These are phyloP conservation scores for Staurois parvus DNA, from an alignment of 2,797 vertebrate genomes.

Conservation along the genomic window DNA sequence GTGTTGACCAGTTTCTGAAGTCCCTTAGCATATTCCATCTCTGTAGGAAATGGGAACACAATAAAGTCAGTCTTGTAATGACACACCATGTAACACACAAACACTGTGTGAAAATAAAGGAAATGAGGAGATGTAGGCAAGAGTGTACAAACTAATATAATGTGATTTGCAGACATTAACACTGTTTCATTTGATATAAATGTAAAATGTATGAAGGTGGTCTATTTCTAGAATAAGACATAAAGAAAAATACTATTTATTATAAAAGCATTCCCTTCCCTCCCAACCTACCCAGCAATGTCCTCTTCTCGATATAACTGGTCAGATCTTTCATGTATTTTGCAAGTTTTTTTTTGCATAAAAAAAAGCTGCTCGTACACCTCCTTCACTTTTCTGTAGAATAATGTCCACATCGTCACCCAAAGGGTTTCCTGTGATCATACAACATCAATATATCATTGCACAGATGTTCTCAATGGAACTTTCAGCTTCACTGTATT, in stretches of 20 bases:
- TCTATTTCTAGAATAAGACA: no score
- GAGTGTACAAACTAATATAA: no score
- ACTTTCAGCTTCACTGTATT: neutral
- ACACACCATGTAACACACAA: neutral
- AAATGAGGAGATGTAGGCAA: no score
- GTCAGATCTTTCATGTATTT: constrained; percentile 97
- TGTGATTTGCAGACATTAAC: no score
- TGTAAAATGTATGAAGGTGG: no score
- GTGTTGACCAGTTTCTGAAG: constrained; percentile 91
- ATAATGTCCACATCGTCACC: constrained; percentile 88
- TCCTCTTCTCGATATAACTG: constrained; percentile 89
- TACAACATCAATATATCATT: neutral
- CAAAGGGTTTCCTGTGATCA: constrained; percentile 65
- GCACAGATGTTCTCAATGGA: neutral
- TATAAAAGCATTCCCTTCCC: neutral
- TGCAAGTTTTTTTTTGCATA: constrained; percentile 91
- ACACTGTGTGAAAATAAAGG: no score
- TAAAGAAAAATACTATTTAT: no score
- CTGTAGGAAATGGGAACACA: constrained; percentile 69
- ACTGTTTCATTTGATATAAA: no score
- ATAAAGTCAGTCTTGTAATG: neutral
- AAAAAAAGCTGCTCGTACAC: constrained; percentile 87
- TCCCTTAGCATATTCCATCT: constrained; percentile 91
- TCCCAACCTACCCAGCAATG: constrained; percentile 78
- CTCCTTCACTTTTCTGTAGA: constrained; percentile 91